These are phyloP conservation scores for Campoletis sonorensis DNA, from an alignment of 1,140 invertebrate species.

Conservation along the genomic window DNA sequence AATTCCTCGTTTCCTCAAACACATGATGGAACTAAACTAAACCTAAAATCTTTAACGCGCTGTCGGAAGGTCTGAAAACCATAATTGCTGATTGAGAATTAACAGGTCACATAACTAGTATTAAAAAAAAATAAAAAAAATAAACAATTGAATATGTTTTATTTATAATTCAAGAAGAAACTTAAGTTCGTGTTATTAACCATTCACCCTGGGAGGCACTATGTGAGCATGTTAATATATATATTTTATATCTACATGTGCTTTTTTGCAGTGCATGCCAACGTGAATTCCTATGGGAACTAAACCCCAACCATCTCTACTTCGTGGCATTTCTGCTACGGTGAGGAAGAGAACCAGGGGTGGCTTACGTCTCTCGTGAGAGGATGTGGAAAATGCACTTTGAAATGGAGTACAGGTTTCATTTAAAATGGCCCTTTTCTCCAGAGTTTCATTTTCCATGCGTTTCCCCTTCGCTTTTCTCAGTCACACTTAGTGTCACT, in stretches of 20 bases:
- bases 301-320: conserved; percentile 14
- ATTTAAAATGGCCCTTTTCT: conserved; percentile 43
- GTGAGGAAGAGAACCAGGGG: background rate
- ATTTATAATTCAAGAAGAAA: no score
- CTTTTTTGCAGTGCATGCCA: conserved; percentile 22
- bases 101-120: no score
- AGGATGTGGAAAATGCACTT: conserved; percentile 44
- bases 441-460: conserved; percentile 44
- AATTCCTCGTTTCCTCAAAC: no score
- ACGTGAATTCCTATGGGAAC: conserved; percentile 36
- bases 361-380: conserved; percentile 42
- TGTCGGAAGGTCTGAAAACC: no score
- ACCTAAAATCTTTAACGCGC: no score
- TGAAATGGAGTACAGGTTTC: conserved; percentile 46
- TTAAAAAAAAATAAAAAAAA: no score
- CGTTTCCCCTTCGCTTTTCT: background rate
- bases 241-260: background rate
- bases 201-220: no score
- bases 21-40: no score
- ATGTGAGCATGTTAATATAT: background rate
- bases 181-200: no score
- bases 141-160: no score
- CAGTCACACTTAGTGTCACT: conserved; percentile 1
- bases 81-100: no score
- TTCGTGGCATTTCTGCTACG: conserved; percentile 24